Conservation (phyloP, 2,797 vertebrate genomes). For the Clamator glandarius region DNA sequence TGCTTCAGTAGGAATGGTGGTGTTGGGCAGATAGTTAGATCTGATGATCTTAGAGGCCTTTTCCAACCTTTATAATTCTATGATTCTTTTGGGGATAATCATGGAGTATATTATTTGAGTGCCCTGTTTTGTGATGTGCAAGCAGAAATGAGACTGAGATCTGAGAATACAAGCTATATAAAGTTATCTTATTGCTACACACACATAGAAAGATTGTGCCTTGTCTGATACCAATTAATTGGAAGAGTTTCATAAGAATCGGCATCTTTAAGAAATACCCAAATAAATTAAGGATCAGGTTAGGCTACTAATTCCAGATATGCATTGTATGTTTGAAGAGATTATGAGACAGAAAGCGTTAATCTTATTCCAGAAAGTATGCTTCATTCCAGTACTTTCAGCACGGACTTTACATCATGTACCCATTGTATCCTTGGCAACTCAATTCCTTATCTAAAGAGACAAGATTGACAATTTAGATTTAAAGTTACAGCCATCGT, state of each 20-base stretch:
- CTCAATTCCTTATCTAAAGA: conserved; percentile 41
- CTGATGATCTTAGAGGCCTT: too few species aligned
- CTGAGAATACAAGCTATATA: not conserved
- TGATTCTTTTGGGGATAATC: not conserved
- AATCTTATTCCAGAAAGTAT: conserved; percentile 21
- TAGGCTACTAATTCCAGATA: not conserved
- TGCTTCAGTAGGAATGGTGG: too few species aligned
- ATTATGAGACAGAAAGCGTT: not conserved
- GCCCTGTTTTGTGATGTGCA: not conserved
- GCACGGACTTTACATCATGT: conserved; percentile 40
- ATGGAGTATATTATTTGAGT: not conserved
- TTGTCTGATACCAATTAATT: not conserved
- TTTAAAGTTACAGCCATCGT: conserved; percentile 31
- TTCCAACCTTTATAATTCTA: too few species aligned
- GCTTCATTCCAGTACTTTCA: conserved; percentile 43
- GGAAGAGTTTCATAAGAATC: not conserved
- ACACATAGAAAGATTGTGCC: not conserved
- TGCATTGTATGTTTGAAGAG: not conserved
- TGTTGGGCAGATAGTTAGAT: too few species aligned
- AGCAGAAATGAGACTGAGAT: not conserved
- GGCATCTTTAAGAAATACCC: not conserved
- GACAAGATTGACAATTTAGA: conserved; percentile 37
- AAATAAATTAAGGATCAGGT: not conserved
- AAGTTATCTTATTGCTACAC: not conserved
- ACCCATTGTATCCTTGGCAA: conserved; percentile 60